Percentiles rank a stretch among this genome's conserved stretches.
Evolutionary conservation across 2,113 vertebrate genomes (phyloP).

Genomic region (Gobio gobio): DNA sequence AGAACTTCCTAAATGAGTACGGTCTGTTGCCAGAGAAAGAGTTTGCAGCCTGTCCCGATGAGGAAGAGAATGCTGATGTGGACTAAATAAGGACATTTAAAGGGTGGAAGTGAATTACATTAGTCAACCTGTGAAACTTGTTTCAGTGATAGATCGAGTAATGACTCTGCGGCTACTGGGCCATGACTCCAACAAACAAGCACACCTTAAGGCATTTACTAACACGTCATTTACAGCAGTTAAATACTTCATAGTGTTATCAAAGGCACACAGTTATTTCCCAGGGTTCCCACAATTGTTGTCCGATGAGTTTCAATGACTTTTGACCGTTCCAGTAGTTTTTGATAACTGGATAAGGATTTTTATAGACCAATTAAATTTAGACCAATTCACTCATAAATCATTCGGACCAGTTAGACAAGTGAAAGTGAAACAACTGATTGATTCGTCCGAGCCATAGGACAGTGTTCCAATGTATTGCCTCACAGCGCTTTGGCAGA

Average conservation of each 20-base stretch:
- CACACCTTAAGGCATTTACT: background rate
- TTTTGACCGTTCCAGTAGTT: background rate
- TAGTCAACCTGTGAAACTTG: background rate
- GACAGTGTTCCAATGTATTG: no score
- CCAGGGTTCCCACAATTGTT: background rate
- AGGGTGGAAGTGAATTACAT: background rate
- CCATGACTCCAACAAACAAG: background rate
- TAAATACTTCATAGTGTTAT: background rate
- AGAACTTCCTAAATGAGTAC: constrained; percentile 93
- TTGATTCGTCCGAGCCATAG: background rate
- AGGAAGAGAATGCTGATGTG: constrained; percentile 72
- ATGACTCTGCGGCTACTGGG: background rate
- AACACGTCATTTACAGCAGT: background rate
- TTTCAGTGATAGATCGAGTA: background rate
- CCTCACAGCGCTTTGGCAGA: background rate
- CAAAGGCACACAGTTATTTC: background rate
- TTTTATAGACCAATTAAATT: background rate
- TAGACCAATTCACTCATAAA: background rate
- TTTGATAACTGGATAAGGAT: background rate
- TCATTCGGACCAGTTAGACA: background rate
- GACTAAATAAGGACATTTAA: constrained; percentile 72
- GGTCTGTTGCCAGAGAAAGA: constrained; percentile 92
- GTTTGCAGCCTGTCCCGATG: constrained; percentile 70
- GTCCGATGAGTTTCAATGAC: background rate
- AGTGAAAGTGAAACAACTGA: background rate